Evolutionary conservation across 2,113 vertebrate species (phyloP).

Genomic region (Tympanuchus pallidicinctus): DNA sequence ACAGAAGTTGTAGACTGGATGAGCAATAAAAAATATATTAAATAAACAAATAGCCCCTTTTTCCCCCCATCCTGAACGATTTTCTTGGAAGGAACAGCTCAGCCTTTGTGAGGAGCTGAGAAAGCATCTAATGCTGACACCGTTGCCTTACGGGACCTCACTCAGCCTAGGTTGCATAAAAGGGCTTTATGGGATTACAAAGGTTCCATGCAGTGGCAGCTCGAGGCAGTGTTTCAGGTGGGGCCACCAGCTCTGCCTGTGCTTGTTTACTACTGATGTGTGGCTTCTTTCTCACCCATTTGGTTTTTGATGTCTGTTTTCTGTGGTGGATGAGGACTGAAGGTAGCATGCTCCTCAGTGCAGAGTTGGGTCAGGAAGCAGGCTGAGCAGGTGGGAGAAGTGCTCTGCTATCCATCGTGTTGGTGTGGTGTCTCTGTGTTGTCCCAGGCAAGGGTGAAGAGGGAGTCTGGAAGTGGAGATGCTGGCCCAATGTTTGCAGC

Average conservation of each 20-base stretch:
- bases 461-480: neutral
- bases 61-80: neutral
- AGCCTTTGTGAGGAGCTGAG: slow-evolving; percentile 34
- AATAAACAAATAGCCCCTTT: neutral
- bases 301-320: neutral
- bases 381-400: neutral
- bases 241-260: neutral
- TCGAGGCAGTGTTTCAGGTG: slow-evolving; percentile 20
- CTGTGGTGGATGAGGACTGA: neutral
- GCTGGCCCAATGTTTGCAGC: no score
- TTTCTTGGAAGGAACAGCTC: slow-evolving; percentile 34
- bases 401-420: fast-evolving
- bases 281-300: neutral
- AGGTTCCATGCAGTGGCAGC: slow-evolving; percentile 34
- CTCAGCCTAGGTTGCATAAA: slow-evolving; percentile 55
- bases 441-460: neutral
- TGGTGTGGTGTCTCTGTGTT: neutral
- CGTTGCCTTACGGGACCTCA: slow-evolving; percentile 53
- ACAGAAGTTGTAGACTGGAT: neutral
- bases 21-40: neutral
- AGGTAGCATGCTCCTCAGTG: no score
- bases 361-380: neutral
- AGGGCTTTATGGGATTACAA: slow-evolving; percentile 67
- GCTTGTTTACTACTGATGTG: neutral
- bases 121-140: slow-evolving; percentile 47